Evolutionary conservation across 2,888 invertebrate species (phyloP).

Genomic region (Oscheius myriophilus): DNA sequence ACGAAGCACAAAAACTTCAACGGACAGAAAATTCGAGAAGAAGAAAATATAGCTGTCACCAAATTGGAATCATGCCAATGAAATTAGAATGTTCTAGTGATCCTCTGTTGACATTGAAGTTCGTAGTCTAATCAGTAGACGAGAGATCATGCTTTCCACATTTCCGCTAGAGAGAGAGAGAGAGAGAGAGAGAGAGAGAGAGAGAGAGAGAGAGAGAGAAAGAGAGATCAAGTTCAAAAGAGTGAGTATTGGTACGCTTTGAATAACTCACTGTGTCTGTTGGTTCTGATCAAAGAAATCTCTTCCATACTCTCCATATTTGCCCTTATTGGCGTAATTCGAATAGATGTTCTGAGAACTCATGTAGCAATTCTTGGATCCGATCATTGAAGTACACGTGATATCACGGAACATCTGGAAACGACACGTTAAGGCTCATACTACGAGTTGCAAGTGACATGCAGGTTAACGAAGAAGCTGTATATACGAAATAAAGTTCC

Average conservation of each 20-base stretch:
- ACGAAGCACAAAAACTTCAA: not conserved
- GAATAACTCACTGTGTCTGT: constrained; percentile 41
- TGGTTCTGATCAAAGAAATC: constrained; percentile 14
- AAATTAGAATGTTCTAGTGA: no score
- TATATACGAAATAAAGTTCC: no score
- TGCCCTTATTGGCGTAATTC: constrained; percentile 59
- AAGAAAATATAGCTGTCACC: no score
- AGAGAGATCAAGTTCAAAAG: no score
- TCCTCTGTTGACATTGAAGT: no score
- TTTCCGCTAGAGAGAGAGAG: not conserved
- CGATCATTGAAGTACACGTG: constrained; percentile 84
- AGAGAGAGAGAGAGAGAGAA: not conserved
- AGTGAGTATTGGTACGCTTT: no score
- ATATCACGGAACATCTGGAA: constrained; percentile 69
- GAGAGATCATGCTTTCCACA: no score
- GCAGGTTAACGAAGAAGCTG: no score
- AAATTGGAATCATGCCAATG: no score
- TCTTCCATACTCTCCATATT: constrained; percentile 24
- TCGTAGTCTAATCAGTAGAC: no score
- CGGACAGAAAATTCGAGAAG: no score
- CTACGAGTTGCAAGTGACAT: no score
- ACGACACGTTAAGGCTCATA: constrained; percentile 3
- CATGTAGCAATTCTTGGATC: constrained; percentile 84
- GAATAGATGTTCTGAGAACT: constrained; percentile 68
- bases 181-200: not conserved